Base-by-base conservation (phyloP, 2,888 invertebrate species). In the Melanophora roralis region DNA sequence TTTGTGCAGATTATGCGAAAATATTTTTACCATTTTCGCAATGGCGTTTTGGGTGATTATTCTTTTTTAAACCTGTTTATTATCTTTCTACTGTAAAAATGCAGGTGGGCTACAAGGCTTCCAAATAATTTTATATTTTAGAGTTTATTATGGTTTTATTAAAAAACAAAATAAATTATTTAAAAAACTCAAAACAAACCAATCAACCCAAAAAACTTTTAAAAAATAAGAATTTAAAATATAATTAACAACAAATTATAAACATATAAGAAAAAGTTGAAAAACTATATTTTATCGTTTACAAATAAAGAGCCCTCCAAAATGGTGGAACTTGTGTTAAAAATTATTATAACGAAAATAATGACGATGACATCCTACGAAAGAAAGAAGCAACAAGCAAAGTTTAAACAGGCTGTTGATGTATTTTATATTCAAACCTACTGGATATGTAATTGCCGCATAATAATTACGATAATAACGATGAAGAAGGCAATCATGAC, bases 131-230 rank as follows among this genome's bases (percentile, higher is more conserved):
- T n/a, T n/a, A n/a, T n/a, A n/a, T n/a, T n/a, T n/a, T n/a, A n/a
- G n/a, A n/a, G n/a, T n/a, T n/a, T n/a, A n/a, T n/a, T n/a, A n/a
- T n/a, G n/a, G n/a, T n/a, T n/a, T n/a, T n/a, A n/a, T n/a, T n/a
- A n/a, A n/a, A n/a, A n/a, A n/a, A n/a, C n/a, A n/a, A n/a, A n/a
- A n/a, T n/a, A n/a, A n/a, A n/a, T n/a, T n/a, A n/a, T n/a, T n/a
- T n/a, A 75, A 40, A 60, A 55, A 59, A 49, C 16, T 59, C 83
- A 83, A 84, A 84, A 83, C 85, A 85, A 85, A 86, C 86, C 86
- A 86, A 87, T 87, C 87, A 86, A 87, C 87, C 87, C 86, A 82
- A 85, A 84, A 81, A 85, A 83, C 84, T 84, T 82, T 59, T 45
- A 73, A 57, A 68, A 60, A 23, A 62, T 23, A 62, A 45, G 11